phyloP scores from a whole-genome alignment of 2,888 invertebrate species.

The Limnephilus rhombicus region DNA sequence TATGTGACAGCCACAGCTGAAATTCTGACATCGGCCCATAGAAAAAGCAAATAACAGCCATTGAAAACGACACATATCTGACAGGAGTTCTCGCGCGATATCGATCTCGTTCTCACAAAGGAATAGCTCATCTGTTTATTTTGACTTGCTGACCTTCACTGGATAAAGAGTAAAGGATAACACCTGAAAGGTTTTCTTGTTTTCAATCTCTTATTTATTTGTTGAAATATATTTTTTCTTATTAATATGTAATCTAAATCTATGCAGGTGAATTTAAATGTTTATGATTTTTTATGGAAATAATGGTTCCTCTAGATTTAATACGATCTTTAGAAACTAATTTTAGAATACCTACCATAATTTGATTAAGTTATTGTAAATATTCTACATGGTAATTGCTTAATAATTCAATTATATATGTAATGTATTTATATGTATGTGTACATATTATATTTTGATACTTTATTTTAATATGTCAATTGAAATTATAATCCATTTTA shows the following conservation, averaged over 20 bases:
- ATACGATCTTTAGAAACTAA: slow-evolving; percentile 8
- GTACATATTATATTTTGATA: neutral
- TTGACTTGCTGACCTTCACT: neutral
- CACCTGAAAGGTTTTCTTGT: neutral
- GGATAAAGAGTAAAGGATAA: neutral
- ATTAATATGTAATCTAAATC: neutral
- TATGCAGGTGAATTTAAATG: slow-evolving; percentile 7
- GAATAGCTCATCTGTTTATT: too few relatives aligned
- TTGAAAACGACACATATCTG: too few relatives aligned
- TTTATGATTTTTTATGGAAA: slow-evolving; percentile 48
- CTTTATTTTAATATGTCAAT: neutral
- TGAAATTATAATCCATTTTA: neutral
- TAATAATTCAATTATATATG: neutral
- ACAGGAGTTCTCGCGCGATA: too few relatives aligned
- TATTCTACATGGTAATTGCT: neutral
- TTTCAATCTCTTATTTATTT: slow-evolving; percentile 2
- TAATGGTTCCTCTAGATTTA: slow-evolving; percentile 51
- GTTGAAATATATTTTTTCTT: neutral
- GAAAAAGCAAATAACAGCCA: too few relatives aligned
- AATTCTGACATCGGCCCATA: too few relatives aligned
- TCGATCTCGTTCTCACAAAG: too few relatives aligned
- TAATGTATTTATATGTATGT: neutral
- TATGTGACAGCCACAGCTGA: too few relatives aligned
- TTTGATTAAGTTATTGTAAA: neutral
- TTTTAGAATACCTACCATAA: neutral